Evolutionary conservation across 2,113 vertebrate genomes (phyloP), one percentile per base, ranked within the genome.

Genomic region (Ancistrus triradiatus): DNA sequence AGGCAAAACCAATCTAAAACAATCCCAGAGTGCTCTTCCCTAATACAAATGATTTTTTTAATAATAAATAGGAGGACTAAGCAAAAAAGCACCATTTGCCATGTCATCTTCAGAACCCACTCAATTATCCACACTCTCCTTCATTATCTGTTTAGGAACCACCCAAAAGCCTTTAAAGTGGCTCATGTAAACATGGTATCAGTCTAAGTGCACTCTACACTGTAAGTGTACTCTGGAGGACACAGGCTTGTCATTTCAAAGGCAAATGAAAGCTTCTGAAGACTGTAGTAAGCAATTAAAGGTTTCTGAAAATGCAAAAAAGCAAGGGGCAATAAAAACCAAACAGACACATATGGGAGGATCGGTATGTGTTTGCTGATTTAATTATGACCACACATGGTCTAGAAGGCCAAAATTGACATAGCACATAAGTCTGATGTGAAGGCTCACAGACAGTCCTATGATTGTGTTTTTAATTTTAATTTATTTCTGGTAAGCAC

Each of bases 211-310:
- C 64, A 42, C 51, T 62, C 51, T 63, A 42, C 31, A 14, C 28
- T 66, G 53, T 42, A 59, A 58, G 47, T 42, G 64, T 49, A 49
- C 44, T 40, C 53, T 21, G 19, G 42, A 73, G 67, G 37, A 69
- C 55, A 57, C 43, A 13, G 50, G 66, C 69, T 61, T 76, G 71
- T 79, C 66, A 79, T 79, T 75, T 83, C 66, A 46, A 64, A 78
- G 42, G 78, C 73, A 84, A 84, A 78, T 78, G 73, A 75, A 77
- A 78, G 83, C 72, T 74, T 64, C 73, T 67, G 59, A 63, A 82
- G 74, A 72, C 78, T 69, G 75, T 70, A 74, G 66, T 72, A 78
- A 74, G 72, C 80, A 80, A 85, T 86, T 82, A 82, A 57, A 84
- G 72, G 74, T 78, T 79, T 74, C 63, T 73, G 38, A 68, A 73